Conservation (phyloP, 2,797 vertebrate genomes). For the Chaenodraco wilsoni region DNA sequence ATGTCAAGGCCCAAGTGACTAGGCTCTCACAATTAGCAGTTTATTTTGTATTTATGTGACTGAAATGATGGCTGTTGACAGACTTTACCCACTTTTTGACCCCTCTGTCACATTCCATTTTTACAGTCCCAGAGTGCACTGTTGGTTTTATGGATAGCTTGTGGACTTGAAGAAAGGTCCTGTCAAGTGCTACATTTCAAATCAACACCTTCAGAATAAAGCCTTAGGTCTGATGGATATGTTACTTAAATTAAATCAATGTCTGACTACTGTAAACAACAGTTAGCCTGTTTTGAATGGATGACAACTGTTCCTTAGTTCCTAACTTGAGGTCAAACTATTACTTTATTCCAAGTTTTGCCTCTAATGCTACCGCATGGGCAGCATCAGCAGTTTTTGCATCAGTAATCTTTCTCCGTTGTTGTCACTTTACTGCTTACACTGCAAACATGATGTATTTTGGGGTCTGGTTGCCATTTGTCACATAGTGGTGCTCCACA, state of each 20-base stretch:
- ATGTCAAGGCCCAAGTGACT: not conserved
- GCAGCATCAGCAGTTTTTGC: slow-evolving; percentile 23
- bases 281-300: slow-evolving; percentile 2
- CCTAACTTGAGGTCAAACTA: slow-evolving; percentile 12
- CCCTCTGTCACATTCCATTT: slow-evolving; percentile 36
- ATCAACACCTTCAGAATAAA: slow-evolving; percentile 42
- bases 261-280: slow-evolving; percentile 35
- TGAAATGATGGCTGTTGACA: slow-evolving; percentile 28
- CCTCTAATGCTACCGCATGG: not conserved
- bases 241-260: slow-evolving; percentile 50
- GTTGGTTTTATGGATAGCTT: slow-evolving; percentile 45
- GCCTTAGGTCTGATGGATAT: slow-evolving; percentile 52
- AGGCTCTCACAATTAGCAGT: slow-evolving; percentile 8
- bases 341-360: slow-evolving; percentile 24
- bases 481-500: not conserved
- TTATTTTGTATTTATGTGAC: slow-evolving; percentile 13
- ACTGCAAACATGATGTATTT: not conserved
- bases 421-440: slow-evolving; percentile 17
- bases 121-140: slow-evolving; percentile 38
- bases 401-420: slow-evolving; percentile 18
- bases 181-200: slow-evolving; percentile 54
- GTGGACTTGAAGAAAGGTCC: slow-evolving; percentile 44
- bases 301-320: not conserved
- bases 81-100: slow-evolving; percentile 33
- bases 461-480: not conserved